Evolutionary conservation across 2,797 vertebrate genomes (phyloP), one percentile per base, ranked within the genome.

Genomic region (Ibycter americanus): DNA sequence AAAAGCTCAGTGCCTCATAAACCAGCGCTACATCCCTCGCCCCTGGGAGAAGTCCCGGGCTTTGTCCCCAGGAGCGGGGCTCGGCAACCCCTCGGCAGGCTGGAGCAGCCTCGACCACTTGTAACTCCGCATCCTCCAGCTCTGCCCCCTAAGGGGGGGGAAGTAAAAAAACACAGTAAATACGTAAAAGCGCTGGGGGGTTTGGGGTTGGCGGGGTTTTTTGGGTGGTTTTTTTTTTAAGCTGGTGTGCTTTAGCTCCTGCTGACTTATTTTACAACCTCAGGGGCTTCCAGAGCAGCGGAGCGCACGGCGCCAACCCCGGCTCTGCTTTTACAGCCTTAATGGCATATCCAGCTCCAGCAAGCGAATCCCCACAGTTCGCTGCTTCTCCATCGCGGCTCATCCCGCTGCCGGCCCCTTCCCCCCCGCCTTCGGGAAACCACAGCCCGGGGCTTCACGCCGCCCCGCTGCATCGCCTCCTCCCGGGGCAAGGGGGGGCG

Each of bases 201-300:
- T 26, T 61, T 5, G 6, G 1, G 29, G 55, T 15, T 9, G 9
- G 22, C 16, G 12, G 38, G 11, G 40, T 42, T 42, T 21, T 15
- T 49, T 11, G 9, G 6, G 20, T n/a, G n/a, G n/a, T n/a, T n/a
- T 15, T 6, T 11, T 27, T 31, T 56, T 20, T 4, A 25, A 68
- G 65, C 42, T 29, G 12, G 20, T 13, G 56, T 8, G 38, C 40
- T 66, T 80, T 7, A 70, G 74, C 67, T 58, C 65, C 83, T 31
- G 22, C 46, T 27, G 85, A 90, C 81, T 86, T 52, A 26, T 49
- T 95, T 67, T 84, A 79, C 91, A 93, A 32, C 58, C 82, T 52
- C 44, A 11, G 84, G 73, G 67, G 74, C 83, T 73, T 46, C 42
- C 83, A 66, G 42, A 8, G 23, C 70, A 18, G 76, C n/a, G 51